phyloP scores from a whole-genome alignment of 2,797 vertebrate genomes.

The Nothura maculosa region DNA sequence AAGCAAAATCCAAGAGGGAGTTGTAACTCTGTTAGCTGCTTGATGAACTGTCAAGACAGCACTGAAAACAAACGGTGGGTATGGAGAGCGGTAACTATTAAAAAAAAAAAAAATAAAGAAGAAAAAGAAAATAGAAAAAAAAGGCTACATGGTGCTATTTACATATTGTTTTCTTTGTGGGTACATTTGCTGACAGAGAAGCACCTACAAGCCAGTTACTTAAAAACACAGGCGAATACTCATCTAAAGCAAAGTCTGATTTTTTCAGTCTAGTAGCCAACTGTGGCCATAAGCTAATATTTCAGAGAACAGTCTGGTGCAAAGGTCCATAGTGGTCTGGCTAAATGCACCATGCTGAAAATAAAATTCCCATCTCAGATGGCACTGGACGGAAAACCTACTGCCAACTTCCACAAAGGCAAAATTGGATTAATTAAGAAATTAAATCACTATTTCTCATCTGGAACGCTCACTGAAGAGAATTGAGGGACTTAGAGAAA shows the following conservation, averaged over 20 bases:
- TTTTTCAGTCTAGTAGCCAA: neutral
- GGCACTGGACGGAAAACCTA: neutral
- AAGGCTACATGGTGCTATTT: neutral
- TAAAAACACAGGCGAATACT: neutral
- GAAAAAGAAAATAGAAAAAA: neutral
- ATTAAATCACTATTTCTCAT: neutral
- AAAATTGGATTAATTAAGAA: neutral
- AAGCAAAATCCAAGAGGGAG: neutral
- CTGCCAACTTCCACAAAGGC: neutral
- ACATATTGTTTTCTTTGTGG: neutral
- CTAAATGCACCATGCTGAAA: neutral
- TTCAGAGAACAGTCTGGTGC: neutral
- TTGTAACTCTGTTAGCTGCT: neutral
- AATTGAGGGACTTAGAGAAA: neutral
- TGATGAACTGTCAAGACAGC: neutral
- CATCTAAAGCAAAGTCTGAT: neutral
- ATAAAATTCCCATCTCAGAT: neutral
- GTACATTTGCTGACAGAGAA: neutral
- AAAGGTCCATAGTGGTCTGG: neutral
- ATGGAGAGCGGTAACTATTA: neutral
- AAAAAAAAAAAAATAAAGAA: neutral
- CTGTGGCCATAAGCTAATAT: neutral
- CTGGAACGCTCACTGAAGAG: neutral
- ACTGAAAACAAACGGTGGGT: neutral
- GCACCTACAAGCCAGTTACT: neutral